These are phyloP conservation scores for Augiades crinisus DNA, from an alignment of 2,888 invertebrate species.

Conservation along the genomic window DNA sequence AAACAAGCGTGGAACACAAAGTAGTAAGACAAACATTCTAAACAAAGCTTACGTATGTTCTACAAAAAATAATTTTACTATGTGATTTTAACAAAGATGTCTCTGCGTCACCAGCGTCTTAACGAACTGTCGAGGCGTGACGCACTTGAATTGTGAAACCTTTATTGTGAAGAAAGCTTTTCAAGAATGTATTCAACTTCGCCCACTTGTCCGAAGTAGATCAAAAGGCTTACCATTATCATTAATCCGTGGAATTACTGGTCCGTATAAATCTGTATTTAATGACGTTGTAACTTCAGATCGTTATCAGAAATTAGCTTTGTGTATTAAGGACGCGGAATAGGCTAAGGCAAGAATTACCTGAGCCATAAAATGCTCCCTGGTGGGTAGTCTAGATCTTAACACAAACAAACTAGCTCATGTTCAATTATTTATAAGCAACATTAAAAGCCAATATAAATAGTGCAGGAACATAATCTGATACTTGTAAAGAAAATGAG, in stretches of 20 bases:
- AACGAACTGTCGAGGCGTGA: no score
- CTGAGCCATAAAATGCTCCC: not conserved
- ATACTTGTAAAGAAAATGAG: no score
- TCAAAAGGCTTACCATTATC: not conserved
- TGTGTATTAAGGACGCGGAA: slow-evolving; percentile 7
- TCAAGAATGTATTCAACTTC: no score
- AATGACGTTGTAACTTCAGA: slow-evolving; percentile 13
- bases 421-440: not conserved
- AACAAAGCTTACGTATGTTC: no score
- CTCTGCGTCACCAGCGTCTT: no score
- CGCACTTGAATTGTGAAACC: no score
- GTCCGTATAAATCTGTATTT: slow-evolving; percentile 7
- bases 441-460: not conserved
- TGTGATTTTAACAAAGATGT: no score
- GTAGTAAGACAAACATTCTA: no score
- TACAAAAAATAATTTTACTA: no score
- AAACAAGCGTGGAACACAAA: no score
- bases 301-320: slow-evolving; percentile 6
- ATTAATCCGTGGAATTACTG: slow-evolving; percentile 4
- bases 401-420: not conserved
- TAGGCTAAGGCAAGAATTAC: not conserved
- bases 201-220: not conserved
- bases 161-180: no score
- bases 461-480: no score
- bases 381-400: not conserved